phyloP scores from a whole-genome alignment of 1,140 invertebrate species.

The Macrosteles quadrilineatus region DNA sequence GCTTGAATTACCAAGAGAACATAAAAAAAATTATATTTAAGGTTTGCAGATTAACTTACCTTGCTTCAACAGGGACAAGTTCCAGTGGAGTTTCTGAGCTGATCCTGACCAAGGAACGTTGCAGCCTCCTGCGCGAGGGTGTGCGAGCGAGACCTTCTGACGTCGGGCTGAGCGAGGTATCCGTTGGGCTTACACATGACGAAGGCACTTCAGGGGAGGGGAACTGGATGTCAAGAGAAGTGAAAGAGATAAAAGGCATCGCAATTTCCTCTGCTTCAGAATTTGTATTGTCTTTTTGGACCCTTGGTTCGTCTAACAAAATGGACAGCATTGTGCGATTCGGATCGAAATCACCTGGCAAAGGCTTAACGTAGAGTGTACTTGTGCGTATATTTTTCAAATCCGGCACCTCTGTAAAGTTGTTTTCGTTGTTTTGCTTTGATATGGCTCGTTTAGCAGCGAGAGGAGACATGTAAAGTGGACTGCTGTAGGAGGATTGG shows the following conservation, averaged over 20 bases:
- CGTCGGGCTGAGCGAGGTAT: constrained; percentile 4
- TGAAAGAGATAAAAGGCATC: constrained; percentile 18
- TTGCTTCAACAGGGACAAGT: constrained; percentile 27
- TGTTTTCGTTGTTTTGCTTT: background rate
- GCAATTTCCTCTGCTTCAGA: background rate
- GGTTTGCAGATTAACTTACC: constrained; percentile 11
- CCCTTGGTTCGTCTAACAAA: constrained; percentile 28
- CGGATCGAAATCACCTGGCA: constrained; percentile 1
- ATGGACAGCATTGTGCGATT: constrained; percentile 30
- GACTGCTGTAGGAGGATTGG: constrained; percentile 3
- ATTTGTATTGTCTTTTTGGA: constrained; percentile 14
- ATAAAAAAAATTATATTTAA: constrained; percentile 1
- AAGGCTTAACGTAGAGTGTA: constrained; percentile 26
- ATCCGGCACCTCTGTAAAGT: constrained; percentile 21
- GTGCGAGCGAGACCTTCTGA: background rate
- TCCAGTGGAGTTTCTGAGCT: constrained; percentile 35
- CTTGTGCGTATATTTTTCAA: constrained; percentile 8
- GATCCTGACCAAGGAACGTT: constrained; percentile 33
- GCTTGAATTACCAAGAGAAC: too few species aligned
- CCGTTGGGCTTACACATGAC: background rate
- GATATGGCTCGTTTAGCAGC: background rate
- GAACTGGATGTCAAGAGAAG: constrained; percentile 10
- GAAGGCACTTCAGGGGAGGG: constrained; percentile 12
- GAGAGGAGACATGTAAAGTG: constrained; percentile 8
- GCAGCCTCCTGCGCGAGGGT: constrained; percentile 32